A percentile compares a stretch with the other conserved stretches of the same genome.
Conservation (phyloP, 2,888 invertebrate genomes). For the Tholera decimalis region DNA sequence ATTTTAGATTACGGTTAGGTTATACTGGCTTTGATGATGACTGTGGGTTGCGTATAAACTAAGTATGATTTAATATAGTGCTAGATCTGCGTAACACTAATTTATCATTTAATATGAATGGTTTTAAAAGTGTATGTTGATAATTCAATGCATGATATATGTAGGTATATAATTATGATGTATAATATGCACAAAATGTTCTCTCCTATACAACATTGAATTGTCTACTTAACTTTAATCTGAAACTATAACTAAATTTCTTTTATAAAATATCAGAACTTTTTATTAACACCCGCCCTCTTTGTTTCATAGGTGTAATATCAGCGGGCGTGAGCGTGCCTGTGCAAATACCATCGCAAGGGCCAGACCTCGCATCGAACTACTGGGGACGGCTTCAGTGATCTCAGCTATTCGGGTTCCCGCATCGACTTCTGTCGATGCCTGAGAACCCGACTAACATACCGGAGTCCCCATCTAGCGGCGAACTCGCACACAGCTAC, state of each 20-base stretch:
- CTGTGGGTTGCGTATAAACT: background rate
- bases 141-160: background rate
- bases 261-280: background rate
- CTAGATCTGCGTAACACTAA: background rate
- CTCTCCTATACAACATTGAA: background rate
- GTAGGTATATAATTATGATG: background rate
- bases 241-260: no score
- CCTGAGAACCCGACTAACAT: slow-evolving; percentile 91
- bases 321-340: slow-evolving; percentile 98
- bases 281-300: slow-evolving; percentile 63
- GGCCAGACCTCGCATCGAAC: slow-evolving; percentile 94
- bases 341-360: slow-evolving; percentile 97
- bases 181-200: background rate
- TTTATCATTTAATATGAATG: background rate
- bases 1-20: slow-evolving; percentile 45
- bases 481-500: slow-evolving; percentile 89
- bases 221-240: background rate
- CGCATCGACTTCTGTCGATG: slow-evolving; percentile 94
- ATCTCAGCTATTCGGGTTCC: slow-evolving; percentile 97
- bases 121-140: no score
- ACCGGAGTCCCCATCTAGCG: slow-evolving; percentile 87
- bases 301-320: slow-evolving; percentile 95
- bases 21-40: slow-evolving; percentile 6
- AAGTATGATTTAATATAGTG: background rate
- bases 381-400: slow-evolving; percentile 98